Conservation (phyloP, 2,113 vertebrate species). For the Trematocara unimaculatum region DNA sequence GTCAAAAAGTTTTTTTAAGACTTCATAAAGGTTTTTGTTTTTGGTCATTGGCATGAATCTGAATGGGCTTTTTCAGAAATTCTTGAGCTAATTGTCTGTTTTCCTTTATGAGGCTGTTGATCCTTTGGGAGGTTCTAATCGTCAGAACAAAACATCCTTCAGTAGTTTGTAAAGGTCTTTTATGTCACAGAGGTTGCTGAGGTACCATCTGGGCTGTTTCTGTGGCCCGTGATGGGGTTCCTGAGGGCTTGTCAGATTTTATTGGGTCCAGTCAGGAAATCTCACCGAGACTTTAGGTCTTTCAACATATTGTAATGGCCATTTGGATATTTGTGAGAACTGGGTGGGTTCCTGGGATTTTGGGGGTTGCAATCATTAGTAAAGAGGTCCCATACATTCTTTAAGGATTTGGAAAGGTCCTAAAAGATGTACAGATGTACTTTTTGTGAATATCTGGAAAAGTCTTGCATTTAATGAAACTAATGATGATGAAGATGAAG, state of each 20-base stretch:
- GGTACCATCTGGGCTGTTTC: not conserved
- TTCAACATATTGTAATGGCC: not conserved
- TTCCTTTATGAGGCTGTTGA: not conserved
- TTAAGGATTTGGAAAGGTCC: not conserved
- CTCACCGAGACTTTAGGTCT: not conserved
- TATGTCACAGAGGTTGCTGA: not conserved
- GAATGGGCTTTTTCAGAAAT: not conserved
- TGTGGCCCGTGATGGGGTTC: not conserved
- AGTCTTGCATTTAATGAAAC: not conserved
- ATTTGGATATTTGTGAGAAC: not conserved
- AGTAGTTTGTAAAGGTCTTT: not conserved
- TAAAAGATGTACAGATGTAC: not conserved
- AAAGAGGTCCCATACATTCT: not conserved
- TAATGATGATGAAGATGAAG: not conserved
- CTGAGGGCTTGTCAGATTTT: not conserved
- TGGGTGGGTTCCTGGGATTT: not conserved
- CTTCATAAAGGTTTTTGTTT: not conserved
- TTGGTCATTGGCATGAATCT: not conserved
- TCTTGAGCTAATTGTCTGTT: not conserved
- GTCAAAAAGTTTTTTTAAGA: not conserved
- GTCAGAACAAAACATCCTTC: not conserved
- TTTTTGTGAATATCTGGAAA: not conserved
- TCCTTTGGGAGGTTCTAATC: not conserved
- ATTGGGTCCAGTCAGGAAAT: not conserved
- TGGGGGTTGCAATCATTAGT: not conserved